Conservation (phyloP, 2,797 vertebrate species). For the Lemur catta region DNA sequence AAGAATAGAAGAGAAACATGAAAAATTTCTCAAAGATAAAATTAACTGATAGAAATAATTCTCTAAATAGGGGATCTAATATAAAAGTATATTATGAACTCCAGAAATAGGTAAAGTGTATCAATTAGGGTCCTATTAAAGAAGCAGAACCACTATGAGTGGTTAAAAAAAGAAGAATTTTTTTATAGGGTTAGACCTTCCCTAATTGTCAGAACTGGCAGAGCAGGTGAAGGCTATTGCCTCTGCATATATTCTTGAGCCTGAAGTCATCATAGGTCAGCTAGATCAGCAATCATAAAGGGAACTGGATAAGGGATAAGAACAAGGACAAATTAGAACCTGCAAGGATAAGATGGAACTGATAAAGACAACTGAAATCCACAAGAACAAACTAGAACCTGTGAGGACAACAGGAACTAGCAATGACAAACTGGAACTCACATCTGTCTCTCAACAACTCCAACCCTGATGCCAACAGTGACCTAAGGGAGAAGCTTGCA, state of each 20-base stretch:
- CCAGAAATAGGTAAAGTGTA: not conserved
- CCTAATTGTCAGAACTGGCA: not conserved
- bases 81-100: not conserved
- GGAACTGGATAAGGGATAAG: not conserved
- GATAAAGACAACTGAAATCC: not conserved
- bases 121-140: not conserved
- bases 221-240: not conserved
- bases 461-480: not conserved
- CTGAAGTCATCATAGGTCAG: not conserved
- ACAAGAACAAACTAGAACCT: not conserved
- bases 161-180: not conserved
- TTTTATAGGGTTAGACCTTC: not conserved
- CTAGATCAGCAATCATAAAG: not conserved
- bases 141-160: not conserved
- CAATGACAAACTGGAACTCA: not conserved
- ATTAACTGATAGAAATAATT: not conserved
- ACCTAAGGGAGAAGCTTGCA: not conserved
- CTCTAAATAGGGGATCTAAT: not conserved
- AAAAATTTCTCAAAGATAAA: slow-evolving; percentile 7
- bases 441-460: not conserved
- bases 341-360: not conserved
- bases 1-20: not conserved
- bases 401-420: not conserved
- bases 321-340: not conserved
- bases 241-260: not conserved